Base-by-base conservation (phyloP, 2,113 vertebrate species). In the Misgurnus mizolepis region DNA sequence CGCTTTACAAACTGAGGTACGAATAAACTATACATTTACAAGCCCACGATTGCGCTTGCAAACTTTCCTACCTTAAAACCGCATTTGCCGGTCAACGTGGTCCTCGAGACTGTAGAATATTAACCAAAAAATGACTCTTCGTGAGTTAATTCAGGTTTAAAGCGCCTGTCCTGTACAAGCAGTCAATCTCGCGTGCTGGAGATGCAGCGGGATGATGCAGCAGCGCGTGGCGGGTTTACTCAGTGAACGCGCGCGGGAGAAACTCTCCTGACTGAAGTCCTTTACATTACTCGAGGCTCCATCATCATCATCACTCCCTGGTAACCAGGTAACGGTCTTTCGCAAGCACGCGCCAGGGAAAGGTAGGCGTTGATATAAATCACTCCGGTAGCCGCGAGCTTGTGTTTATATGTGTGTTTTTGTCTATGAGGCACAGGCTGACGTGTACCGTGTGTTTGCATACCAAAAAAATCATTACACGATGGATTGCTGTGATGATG, bases 261-360 rank as follows among this genome's bases (percentile, higher is more conserved):
- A 78, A 73, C 41, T 84, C 55, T 9, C 50, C 67, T 40, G 53
- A 55, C 18, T 61, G 43, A 47, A 82, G 82, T 79, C 84, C 61
- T 76, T 85, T 40, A 79, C 87, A 74, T 69, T 81, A 81, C 82
- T 81, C 50, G 17, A 70, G 77, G 79, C 88, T 55, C 85, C 81
- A 87, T 83, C 27, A 34, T 34, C 27, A 34, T 34, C 27, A 34
- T 34, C 88, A 86, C 87, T 82, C 9, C 78, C 81, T 74, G 81
- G 92, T 93, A 91, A 87, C 92, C 89, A 92, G 92, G 92, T 93
- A 93, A 93, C 92, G 82, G 88, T 87, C 88, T 80, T 86, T 76
- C 76, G 89, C 85, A 60, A 53, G 84, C 85, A 83, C 73, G 41
- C 55, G 80, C 86, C 77, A 65, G 53, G 10, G 70, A 64, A 74